Evolutionary conservation across 2,888 invertebrate species (phyloP).

Genomic region (Anticlea derivata): DNA sequence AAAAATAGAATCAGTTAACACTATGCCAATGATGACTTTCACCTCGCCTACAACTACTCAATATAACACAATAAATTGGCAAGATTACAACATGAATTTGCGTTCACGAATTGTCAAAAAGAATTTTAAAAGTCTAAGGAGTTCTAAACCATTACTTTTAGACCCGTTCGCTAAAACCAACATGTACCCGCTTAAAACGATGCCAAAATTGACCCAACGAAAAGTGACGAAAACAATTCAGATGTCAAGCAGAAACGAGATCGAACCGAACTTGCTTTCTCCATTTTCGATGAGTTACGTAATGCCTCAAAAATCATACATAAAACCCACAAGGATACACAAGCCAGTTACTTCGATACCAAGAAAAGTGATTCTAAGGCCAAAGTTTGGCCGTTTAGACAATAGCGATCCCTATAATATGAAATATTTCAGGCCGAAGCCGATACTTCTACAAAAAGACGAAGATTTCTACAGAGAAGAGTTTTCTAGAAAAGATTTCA

Average conservation of each 20-base stretch:
- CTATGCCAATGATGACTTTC: not conserved
- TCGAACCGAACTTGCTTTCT: constrained; percentile 51
- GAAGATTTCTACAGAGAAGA: constrained; percentile 42
- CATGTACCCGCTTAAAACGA: constrained; percentile 45
- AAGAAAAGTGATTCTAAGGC: constrained; percentile 42
- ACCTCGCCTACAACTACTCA: not conserved
- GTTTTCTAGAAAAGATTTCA: too few relatives aligned
- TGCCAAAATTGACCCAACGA: constrained; percentile 36
- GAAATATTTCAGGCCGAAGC: constrained; percentile 39
- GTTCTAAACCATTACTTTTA: constrained; percentile 28
- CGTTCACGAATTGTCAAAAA: constrained; percentile 23
- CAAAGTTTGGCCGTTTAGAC: constrained; percentile 44
- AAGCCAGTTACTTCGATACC: constrained; percentile 26
- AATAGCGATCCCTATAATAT: constrained; percentile 2
- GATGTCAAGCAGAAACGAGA: constrained; percentile 42
- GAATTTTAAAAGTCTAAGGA: constrained; percentile 28
- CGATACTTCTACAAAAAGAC: constrained; percentile 40
- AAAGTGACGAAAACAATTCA: constrained; percentile 47
- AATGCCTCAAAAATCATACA: constrained; percentile 28
- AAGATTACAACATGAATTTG: constrained; percentile 13
- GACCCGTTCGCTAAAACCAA: constrained; percentile 49
- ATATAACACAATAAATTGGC: not conserved
- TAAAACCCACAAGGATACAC: constrained; percentile 15
- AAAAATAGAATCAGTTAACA: not conserved
- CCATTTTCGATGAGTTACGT: constrained; percentile 3